phyloP scores from a whole-genome alignment of 1,140 invertebrate genomes.

The Brachionus koreanus region DNA sequence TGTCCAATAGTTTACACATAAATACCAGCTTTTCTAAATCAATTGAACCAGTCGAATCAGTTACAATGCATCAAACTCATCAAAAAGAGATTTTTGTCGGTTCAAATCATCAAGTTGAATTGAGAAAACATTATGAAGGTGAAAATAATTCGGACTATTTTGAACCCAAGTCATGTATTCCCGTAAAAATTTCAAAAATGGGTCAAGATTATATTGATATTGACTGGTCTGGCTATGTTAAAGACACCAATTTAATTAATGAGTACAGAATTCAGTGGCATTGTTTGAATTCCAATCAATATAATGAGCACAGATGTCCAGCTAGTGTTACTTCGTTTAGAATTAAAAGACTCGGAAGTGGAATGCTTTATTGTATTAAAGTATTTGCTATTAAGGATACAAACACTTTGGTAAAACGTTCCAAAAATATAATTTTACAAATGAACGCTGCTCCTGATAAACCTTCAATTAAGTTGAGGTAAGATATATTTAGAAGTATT shows the following conservation, averaged over 20 bases:
- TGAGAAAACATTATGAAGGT: not conserved
- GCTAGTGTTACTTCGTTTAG: slow-evolving; percentile 53
- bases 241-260: slow-evolving; percentile 49
- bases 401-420: slow-evolving; percentile 53
- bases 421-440: slow-evolving; percentile 55
- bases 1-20: slow-evolving; percentile 53
- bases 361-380: slow-evolving; percentile 56
- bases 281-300: slow-evolving; percentile 34
- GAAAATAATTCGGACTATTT: slow-evolving; percentile 47
- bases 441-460: slow-evolving; percentile 54
- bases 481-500: too few species aligned
- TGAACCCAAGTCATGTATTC: slow-evolving; percentile 46
- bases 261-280: slow-evolving; percentile 52
- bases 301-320: slow-evolving; percentile 55
- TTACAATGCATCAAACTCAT: not conserved
- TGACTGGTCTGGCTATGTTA: slow-evolving; percentile 54
- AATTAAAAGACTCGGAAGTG: slow-evolving; percentile 56
- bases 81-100: slow-evolving; percentile 23
- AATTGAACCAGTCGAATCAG: not conserved
- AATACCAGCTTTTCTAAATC: slow-evolving; percentile 47
- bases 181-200: slow-evolving; percentile 52
- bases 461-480: slow-evolving; percentile 43
- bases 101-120: not conserved
- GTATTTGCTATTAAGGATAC: slow-evolving; percentile 51
- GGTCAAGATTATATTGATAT: slow-evolving; percentile 53